phyloP scores from a whole-genome alignment of 2,113 vertebrate genomes.

The Nansenia antarctica region DNA sequence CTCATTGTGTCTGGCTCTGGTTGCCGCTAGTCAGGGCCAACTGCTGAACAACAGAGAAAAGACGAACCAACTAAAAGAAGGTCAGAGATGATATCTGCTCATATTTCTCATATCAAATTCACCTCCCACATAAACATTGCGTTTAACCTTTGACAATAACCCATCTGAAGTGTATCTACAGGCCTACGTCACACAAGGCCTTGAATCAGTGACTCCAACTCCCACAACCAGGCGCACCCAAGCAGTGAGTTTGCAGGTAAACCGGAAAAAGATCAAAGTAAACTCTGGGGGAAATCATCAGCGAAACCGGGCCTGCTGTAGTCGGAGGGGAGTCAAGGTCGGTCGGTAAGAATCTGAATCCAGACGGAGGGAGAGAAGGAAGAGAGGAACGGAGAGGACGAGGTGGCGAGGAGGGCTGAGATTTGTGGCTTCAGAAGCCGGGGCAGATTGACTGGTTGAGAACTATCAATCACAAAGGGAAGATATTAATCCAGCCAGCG shows the following conservation, averaged over 20 bases:
- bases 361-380: constrained; percentile 7
- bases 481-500: constrained; percentile 34
- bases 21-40: neutral
- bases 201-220: neutral
- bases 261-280: constrained; percentile 45
- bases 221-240: constrained; percentile 16
- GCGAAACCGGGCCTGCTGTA: constrained; percentile 20
- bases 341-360: constrained; percentile 15
- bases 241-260: constrained; percentile 17
- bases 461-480: constrained; percentile 29
- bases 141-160: neutral
- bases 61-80: too few species aligned
- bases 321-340: constrained; percentile 24
- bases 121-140: too few species aligned
- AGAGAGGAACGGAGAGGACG: constrained; percentile 11
- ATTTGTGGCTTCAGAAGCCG: constrained; percentile 16
- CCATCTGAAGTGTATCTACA: neutral
- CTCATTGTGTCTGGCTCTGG: neutral
- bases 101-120: too few species aligned
- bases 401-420: neutral
- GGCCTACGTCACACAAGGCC: too few species aligned
- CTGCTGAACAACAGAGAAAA: too few species aligned
- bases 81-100: too few species aligned
- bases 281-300: constrained; percentile 10
- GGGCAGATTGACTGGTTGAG: constrained; percentile 23